Evolutionary conservation across 2,888 invertebrate genomes (phyloP).

Genomic region (Tenthredo amoena): DNA sequence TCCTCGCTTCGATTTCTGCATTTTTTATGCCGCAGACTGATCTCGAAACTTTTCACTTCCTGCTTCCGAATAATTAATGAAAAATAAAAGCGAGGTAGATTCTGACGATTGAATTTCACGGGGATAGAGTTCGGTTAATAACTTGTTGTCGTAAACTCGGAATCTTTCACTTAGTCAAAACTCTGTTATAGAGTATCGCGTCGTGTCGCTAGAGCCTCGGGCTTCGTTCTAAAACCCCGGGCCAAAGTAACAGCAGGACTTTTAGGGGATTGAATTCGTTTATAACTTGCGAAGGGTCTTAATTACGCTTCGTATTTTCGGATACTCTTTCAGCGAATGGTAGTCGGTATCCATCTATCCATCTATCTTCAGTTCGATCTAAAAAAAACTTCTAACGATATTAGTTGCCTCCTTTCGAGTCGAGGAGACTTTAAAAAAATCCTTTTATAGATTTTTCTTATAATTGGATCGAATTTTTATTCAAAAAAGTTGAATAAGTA

Average conservation of each 20-base stretch:
- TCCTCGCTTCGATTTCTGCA: neutral
- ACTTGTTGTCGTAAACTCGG: neutral
- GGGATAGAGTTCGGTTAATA: neutral
- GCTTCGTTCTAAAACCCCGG: neutral
- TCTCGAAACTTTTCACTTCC: neutral
- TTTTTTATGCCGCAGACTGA: neutral
- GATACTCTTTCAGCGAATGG: neutral
- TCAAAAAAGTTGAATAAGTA: neutral
- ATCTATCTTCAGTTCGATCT: neutral
- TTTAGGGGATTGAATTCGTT: slow-evolving; percentile 3
- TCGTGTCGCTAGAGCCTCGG: neutral
- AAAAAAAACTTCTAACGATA: neutral
- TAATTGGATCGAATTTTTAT: neutral
- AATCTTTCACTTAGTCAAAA: neutral
- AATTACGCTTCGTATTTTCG: neutral
- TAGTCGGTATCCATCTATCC: neutral
- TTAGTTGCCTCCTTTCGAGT: neutral
- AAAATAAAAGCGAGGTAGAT: neutral
- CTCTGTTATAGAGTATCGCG: neutral
- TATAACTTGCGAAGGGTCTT: neutral
- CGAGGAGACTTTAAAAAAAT: neutral
- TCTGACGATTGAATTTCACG: neutral
- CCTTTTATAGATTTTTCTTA: neutral
- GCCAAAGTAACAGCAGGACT: neutral
- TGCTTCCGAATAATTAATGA: neutral